Evolutionary conservation across 2,888 invertebrate species (phyloP).

Genomic region (Urechis unicinctus): DNA sequence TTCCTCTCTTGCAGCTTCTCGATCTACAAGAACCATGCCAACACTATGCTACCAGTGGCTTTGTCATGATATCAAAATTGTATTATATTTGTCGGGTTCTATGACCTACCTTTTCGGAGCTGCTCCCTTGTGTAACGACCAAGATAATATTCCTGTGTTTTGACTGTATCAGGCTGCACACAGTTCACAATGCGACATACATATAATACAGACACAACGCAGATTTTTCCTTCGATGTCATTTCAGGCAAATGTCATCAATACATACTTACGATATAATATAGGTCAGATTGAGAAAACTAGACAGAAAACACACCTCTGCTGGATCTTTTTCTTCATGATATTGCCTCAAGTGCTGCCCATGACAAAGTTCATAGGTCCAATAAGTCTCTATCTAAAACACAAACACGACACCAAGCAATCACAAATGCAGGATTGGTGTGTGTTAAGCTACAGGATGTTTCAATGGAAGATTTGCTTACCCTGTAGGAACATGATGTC

Average conservation of each 20-base stretch:
- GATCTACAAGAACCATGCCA: conserved; percentile 49
- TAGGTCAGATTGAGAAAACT: too few species aligned
- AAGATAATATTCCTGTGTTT: conserved; percentile 72
- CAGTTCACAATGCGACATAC: too few species aligned
- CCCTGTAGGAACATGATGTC: conserved; percentile 74
- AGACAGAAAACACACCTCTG: conserved; percentile 54
- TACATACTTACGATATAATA: too few species aligned
- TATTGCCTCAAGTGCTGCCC: conserved; percentile 86
- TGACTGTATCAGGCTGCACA: conserved; percentile 36
- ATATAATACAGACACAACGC: too few species aligned
- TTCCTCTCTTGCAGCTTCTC: conserved; percentile 52
- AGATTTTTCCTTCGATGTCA: too few species aligned
- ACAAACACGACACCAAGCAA: not conserved
- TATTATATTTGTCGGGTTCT: too few species aligned
- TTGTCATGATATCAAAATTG: too few species aligned
- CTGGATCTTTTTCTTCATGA: conserved; percentile 91
- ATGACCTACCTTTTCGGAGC: not conserved
- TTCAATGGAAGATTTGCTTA: conserved; percentile 24
- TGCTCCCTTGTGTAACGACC: conserved; percentile 52
- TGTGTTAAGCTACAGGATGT: too few species aligned
- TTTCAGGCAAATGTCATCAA: too few species aligned
- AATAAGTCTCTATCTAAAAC: conserved; percentile 60
- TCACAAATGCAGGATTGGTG: not conserved
- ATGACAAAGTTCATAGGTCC: conserved; percentile 96
- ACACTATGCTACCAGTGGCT: too few species aligned